phyloP scores from a whole-genome alignment of 2,797 vertebrate species.

The Caiman crocodilus region DNA sequence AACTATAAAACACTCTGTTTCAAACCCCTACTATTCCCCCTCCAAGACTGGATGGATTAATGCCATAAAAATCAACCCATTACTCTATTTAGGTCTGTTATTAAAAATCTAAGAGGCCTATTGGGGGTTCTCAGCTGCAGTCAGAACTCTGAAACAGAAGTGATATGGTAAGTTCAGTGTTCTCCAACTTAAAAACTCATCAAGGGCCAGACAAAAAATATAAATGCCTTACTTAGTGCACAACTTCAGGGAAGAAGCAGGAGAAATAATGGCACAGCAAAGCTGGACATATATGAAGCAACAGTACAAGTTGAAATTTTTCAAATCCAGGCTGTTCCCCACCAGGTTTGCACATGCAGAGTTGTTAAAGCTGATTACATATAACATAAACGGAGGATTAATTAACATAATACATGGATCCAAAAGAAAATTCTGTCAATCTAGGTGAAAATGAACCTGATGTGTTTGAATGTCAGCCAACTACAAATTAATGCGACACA shows the following conservation, averaged over 20 bases:
- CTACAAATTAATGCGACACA: constrained; percentile 73
- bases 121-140: not conserved
- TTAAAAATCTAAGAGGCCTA: not conserved
- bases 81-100: not conserved
- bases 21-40: not conserved
- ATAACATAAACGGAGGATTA: constrained; percentile 57
- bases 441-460: constrained; percentile 64
- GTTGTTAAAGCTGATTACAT: constrained; percentile 62
- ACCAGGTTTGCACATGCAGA: constrained; percentile 15
- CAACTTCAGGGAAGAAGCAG: not conserved
- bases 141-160: not conserved
- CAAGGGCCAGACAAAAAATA: not conserved
- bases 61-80: not conserved
- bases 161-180: not conserved
- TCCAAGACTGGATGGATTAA: not conserved
- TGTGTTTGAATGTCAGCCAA: constrained; percentile 67
- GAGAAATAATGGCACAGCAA: not conserved
- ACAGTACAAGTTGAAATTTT: not conserved
- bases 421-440: constrained; percentile 67
- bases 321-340: constrained; percentile 38
- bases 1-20: not conserved
- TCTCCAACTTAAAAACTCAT: not conserved
- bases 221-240: not conserved
- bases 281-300: not conserved
- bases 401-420: constrained; percentile 64